Conservation (phyloP, 2,888 invertebrate species). For the Acronicta leporina region DNA sequence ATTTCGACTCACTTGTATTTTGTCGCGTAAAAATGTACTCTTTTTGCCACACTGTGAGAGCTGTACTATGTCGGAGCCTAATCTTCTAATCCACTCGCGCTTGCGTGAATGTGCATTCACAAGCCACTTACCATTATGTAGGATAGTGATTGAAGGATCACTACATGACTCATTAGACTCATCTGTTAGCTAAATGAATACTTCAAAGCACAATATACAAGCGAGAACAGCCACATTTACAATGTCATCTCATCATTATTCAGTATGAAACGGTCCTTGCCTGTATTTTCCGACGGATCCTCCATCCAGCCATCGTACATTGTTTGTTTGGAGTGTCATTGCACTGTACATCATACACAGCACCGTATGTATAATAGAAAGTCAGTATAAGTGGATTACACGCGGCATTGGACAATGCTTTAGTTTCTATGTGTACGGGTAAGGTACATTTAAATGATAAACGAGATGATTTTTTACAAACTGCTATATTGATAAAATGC, state of each 20-base stretch:
- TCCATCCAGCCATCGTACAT: constrained; percentile 46
- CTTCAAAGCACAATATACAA: constrained; percentile 59
- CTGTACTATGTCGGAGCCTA: constrained; percentile 27
- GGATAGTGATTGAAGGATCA: constrained; percentile 34
- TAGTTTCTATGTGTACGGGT: too few species aligned
- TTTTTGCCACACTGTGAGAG: constrained; percentile 20
- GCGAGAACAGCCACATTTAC: constrained; percentile 49
- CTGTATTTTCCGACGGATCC: constrained; percentile 55
- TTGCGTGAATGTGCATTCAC: constrained; percentile 26
- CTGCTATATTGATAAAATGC: too few species aligned
- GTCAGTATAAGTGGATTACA: constrained; percentile 75
- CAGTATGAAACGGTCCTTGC: constrained; percentile 61
- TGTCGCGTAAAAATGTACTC: constrained; percentile 14
- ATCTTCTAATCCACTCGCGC: constrained; percentile 37
- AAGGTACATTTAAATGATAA: too few species aligned
- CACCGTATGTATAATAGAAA: constrained; percentile 63
- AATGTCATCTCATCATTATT: constrained; percentile 65
- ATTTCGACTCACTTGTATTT: constrained; percentile 3
- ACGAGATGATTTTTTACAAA: too few species aligned
- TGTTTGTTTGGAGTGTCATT: constrained; percentile 64
- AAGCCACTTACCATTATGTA: constrained; percentile 43
- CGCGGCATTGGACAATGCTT: constrained; percentile 73
- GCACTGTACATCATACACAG: constrained; percentile 66
- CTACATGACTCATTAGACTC: constrained; percentile 46
- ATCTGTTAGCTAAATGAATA: constrained; percentile 59